Conservation (phyloP, 1,140 invertebrate species). For the Drosophila truncata region DNA sequence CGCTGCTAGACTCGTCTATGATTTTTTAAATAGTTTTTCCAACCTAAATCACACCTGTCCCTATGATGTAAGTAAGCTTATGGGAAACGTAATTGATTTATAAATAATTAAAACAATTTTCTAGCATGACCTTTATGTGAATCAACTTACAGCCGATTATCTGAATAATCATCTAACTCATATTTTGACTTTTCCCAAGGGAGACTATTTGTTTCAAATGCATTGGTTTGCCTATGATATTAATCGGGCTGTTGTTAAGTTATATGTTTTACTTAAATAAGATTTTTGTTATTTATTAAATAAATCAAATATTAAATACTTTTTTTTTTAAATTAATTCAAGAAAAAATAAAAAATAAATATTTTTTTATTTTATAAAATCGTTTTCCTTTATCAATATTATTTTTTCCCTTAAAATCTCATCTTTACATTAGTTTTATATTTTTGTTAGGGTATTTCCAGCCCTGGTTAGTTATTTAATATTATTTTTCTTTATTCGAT, state of each 20-base stretch:
- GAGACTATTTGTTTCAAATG: constrained; percentile 6
- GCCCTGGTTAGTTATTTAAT: constrained; percentile 16
- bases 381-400: too few relatives aligned
- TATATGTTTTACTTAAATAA: constrained; percentile 3
- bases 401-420: too few relatives aligned
- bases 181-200: constrained; percentile 14
- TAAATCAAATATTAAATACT: too few relatives aligned
- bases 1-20: not conserved
- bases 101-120: not conserved
- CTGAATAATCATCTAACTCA: not conserved
- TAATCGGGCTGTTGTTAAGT: not conserved
- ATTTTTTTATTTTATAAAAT: too few relatives aligned
- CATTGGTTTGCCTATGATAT: not conserved
- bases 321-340: too few relatives aligned
- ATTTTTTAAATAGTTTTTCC: not conserved
- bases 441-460: not conserved
- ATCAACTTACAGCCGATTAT: not conserved
- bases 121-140: constrained; percentile 14
- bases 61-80: constrained; percentile 10
- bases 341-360: too few relatives aligned
- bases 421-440: not conserved
- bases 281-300: too few relatives aligned
- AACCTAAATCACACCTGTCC: constrained; percentile 21
- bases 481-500: constrained; percentile 11
- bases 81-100: too few relatives aligned